Evolutionary conservation across 2,888 invertebrate genomes (phyloP).

Genomic region (Nebria brevicollis): DNA sequence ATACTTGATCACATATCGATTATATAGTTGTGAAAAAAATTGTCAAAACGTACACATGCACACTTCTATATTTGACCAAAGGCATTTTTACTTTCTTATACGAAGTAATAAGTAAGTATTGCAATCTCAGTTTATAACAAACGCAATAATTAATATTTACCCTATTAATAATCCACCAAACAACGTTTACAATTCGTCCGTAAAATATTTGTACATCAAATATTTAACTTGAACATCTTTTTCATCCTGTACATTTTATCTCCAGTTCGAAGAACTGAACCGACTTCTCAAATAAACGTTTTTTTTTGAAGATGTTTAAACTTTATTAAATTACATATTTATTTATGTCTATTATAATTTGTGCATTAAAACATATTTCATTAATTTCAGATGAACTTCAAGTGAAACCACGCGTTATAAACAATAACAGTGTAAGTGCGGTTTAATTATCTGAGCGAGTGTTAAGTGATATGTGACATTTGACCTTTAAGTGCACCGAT

Average conservation of each 20-base stretch:
- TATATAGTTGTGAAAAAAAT: background rate
- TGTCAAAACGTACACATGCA: no score
- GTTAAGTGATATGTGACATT: background rate
- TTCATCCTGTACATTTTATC: background rate
- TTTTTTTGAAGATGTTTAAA: background rate
- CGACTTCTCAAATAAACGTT: background rate
- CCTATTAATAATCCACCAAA: background rate
- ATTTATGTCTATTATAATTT: background rate
- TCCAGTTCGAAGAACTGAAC: background rate
- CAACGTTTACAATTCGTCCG: background rate
- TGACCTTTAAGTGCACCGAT: background rate
- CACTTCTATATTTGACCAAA: no score
- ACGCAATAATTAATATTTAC: background rate
- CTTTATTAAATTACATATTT: background rate
- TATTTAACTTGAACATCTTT: background rate
- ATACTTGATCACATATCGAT: background rate
- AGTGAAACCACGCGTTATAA: background rate
- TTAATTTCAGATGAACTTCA: background rate
- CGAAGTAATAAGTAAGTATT: no score
- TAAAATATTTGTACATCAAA: conserved; percentile 1
- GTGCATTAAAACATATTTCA: background rate
- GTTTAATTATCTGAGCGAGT: background rate
- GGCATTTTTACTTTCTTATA: no score
- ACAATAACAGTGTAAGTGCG: background rate
- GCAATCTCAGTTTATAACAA: background rate